Base-by-base conservation (phyloP, 30 jellyfish, hydroid and myxozoan species). In the Chironex yamaguchii region DNA sequence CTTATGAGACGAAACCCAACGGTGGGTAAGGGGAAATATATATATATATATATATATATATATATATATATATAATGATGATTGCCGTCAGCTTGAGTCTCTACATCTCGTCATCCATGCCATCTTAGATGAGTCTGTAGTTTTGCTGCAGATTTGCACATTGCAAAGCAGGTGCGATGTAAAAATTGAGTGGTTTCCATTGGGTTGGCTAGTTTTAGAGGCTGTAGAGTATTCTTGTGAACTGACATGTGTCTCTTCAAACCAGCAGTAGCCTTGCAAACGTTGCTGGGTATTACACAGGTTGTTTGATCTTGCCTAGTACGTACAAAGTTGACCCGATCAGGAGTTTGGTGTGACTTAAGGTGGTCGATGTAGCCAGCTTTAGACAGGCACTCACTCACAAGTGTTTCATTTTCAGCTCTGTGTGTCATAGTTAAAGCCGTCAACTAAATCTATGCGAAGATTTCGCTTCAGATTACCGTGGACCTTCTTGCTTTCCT, bases 31-130 rank as follows among this genome's bases (percentile, higher is more conserved):
- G n/a, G n/a, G n/a, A n/a, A n/a, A 68, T 68, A 68, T 24, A 68
- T 68, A 68, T 24, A 68, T 68, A 68, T 24, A 68, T 68, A 68
- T 24, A 68, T 68, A 68, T 24, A 68, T 68, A 68, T 24, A 68
- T 68, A 68, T 24, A 68, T 68, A 68, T 24, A 68, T 68, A 68
- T 24, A 4, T 70, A 24, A 29, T 23, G 17, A 42, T 42, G 17
- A 42, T 6, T 42, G 58, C 58, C 58, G 58, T 42, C 58, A 42
- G 9, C 58, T 42, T 42, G 58, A 42, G 58, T 42, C 17, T 42
- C 17, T 42, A 9, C 58, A 42, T 42, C 58, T 17, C 58, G 13
- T 6, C 9, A 17, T 42, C 17, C 13, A 42, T 42, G 58, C 17
- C 17, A 42, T 42, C 58, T 9, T 9, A 42, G 58, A 42, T 42